A percentile compares a stretch with the other conserved stretches of the same genome.
phyloP scores from a whole-genome alignment of 37 sponge, comb jelly and placozoan species.

The Ephydatia muelleri region DNA sequence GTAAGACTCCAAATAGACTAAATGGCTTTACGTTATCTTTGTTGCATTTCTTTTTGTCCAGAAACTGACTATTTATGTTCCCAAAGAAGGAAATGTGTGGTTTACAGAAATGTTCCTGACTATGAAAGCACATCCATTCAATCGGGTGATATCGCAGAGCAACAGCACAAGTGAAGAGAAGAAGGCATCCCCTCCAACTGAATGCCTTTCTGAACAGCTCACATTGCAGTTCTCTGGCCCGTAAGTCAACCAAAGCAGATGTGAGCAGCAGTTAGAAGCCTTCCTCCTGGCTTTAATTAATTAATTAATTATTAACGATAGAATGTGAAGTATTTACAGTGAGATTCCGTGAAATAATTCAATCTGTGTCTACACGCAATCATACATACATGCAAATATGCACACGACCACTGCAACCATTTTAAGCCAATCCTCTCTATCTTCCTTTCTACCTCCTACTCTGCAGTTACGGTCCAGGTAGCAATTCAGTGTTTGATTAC shows the following conservation, averaged over 20 bases:
- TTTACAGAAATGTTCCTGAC: constrained; percentile 10
- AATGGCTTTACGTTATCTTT: no score
- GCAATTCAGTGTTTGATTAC: constrained; percentile 34
- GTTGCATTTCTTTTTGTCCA: constrained; percentile 14
- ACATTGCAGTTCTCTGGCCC: constrained; percentile 39
- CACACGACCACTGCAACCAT: background rate
- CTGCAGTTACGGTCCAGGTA: constrained; percentile 41
- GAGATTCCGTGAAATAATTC: no score
- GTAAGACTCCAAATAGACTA: constrained; percentile 17
- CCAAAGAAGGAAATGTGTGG: constrained; percentile 34
- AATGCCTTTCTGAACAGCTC: background rate
- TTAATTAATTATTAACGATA: no score
- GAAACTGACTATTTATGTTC: constrained; percentile 52
- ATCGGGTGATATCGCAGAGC: background rate
- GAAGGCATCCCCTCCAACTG: background rate
- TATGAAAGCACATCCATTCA: constrained; percentile 39
- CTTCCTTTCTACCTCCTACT: background rate
- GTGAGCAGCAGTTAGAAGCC: no score
- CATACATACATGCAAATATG: background rate
- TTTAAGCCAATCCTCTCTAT: background rate
- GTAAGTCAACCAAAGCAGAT: constrained; percentile 19
- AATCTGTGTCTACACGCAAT: background rate
- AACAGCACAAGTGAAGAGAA: background rate
- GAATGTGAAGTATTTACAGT: no score
- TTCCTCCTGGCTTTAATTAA: no score